phyloP scores from a whole-genome alignment of 2,797 vertebrate species.

The Xiphorhynchus erythropygius region DNA sequence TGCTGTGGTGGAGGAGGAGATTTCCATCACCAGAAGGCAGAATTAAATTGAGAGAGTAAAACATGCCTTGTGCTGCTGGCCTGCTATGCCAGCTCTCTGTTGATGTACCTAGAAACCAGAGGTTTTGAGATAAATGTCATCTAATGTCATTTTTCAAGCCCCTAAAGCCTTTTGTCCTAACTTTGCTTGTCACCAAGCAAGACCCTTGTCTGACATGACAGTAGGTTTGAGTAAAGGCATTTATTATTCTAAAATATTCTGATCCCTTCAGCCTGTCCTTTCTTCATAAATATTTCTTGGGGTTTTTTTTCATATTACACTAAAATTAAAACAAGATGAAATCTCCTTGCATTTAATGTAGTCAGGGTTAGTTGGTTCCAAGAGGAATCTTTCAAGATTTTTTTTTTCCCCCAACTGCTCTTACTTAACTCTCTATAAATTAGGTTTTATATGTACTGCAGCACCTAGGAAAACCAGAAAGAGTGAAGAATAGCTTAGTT shows the following conservation, averaged over 20 bases:
- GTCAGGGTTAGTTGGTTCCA: background rate
- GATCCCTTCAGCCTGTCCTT: background rate
- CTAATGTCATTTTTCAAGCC: conserved; percentile 19
- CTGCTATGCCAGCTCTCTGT: background rate
- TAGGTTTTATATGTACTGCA: background rate
- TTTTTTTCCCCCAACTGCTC: background rate
- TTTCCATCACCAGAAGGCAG: background rate
- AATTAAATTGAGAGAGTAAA: background rate
- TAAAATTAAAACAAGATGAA: conserved; percentile 4
- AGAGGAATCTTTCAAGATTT: background rate
- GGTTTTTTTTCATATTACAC: background rate
- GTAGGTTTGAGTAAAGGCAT: conserved; percentile 12
- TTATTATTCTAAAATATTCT: conserved; percentile 26
- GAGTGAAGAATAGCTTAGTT: background rate
- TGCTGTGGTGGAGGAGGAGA: rapidly evolving
- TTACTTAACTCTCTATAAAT: background rate
- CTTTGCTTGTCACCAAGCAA: conserved; percentile 6
- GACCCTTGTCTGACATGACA: conserved; percentile 12
- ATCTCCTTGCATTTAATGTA: background rate
- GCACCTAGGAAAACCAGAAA: background rate
- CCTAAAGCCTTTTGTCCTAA: conserved; percentile 39
- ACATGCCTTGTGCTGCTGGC: background rate
- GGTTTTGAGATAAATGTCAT: background rate
- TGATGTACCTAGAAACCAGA: conserved; percentile 11
- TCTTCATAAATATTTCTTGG: background rate